Base-by-base conservation (phyloP, 2,888 invertebrate genomes). In the Buathra laborator region DNA sequence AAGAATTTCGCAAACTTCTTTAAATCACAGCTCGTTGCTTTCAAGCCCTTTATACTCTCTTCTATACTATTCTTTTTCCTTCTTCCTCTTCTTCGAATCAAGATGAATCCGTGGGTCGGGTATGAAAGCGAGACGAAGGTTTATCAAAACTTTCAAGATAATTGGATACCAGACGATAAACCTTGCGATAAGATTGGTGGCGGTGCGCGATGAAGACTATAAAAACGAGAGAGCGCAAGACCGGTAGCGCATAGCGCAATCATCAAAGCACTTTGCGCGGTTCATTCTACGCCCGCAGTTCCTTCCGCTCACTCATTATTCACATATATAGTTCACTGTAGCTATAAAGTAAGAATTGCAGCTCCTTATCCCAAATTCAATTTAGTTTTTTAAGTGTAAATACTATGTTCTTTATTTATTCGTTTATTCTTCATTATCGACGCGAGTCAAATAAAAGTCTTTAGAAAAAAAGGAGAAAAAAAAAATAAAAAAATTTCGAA, bases 141-240 rank as follows among this genome's bases (percentile, higher is more conserved):
- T 81, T 76, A 67, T 76, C 53, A 66, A 83, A 72, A 74, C 48
- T 84, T 76, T 76, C 64, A 48, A 71, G 43, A 84, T 80, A 76
- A 80, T 84, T 84, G 80, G 80, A 76, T 76, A 76, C 37, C 70
- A 46, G 51, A 75, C 62, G 62, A 64, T 37, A 29, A 59, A 19
- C 75, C 59, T 43, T 51, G 32, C 62, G 77, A 56, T 70, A 79
- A 37, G 43, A 32, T 71, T 48, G 43, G 43, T 16, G 56, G 43
- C 66, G 46, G 71, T 16, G 10, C 53, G 37, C 10, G 46, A 19
- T 43, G 24, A 62, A 75, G 64, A 32, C 67, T 56, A 75, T 71
- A 53, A 74, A 75, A 76, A 32, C 56, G 48, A 56, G 53, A 51
- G 51, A 19, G 6, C 43, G 75, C 53, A 74, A 70, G 64, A 24